These are phyloP conservation scores for Lycocorax pyrrhopterus DNA, from an alignment of 2,113 vertebrate genomes.

Conservation along the genomic window DNA sequence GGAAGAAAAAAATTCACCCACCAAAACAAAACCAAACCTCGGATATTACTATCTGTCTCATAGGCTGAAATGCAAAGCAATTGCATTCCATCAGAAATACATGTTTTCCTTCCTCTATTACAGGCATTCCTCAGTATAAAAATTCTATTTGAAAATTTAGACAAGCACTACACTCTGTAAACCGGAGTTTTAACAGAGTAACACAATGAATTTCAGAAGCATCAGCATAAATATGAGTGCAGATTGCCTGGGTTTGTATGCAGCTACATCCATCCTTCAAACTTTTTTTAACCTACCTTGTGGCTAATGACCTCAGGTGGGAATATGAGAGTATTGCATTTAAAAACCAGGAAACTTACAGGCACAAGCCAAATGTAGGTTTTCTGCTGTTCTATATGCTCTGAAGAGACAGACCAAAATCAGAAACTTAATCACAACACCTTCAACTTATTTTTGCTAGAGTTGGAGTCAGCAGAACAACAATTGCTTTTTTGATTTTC, in stretches of 20 bases:
- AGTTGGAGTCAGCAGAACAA: neutral
- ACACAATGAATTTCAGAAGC: conserved; percentile 66
- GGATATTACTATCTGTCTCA: neutral
- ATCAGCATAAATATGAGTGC: conserved; percentile 70
- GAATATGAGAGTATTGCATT: conserved; percentile 59
- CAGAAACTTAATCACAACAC: conserved; percentile 8
- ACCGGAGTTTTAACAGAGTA: conserved; percentile 51
- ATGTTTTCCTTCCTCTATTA: neutral
- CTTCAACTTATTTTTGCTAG: neutral
- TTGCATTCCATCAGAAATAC: neutral
- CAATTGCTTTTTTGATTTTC: neutral
- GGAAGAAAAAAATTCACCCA: neutral
- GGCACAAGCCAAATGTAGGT: conserved; percentile 25
- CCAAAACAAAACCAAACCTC: neutral
- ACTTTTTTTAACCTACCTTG: conserved; percentile 70
- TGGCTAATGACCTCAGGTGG: conserved; percentile 77
- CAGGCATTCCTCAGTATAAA: neutral
- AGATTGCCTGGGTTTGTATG: conserved; percentile 41
- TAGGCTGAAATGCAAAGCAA: neutral
- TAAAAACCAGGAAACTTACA: conserved; percentile 29
- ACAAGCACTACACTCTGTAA: conserved; percentile 50
- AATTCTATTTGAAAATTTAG: conserved; percentile 30
- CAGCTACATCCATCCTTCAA: conserved; percentile 61
- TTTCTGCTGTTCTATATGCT: conserved; percentile 9
- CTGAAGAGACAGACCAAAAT: neutral